phyloP scores from a whole-genome alignment of 2,888 invertebrate species.

The Philereme transversata region DNA sequence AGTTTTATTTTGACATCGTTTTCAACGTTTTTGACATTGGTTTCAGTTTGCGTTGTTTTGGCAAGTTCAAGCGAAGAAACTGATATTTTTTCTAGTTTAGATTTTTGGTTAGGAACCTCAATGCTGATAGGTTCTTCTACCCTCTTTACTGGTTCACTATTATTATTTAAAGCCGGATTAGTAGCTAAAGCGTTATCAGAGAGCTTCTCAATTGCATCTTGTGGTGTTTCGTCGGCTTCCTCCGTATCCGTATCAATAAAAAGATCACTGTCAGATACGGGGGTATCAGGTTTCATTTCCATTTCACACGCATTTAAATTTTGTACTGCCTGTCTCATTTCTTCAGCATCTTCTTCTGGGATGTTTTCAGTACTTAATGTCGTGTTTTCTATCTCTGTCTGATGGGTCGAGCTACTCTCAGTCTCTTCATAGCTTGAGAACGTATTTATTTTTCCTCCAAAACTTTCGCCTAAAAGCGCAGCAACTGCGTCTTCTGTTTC shows the following conservation, averaged over 20 bases:
- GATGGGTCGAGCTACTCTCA: constrained; percentile 65
- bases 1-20: constrained; percentile 64
- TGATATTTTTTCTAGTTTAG: constrained; percentile 19
- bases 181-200: constrained; percentile 70
- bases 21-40: constrained; percentile 55
- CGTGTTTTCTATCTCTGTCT: constrained; percentile 74
- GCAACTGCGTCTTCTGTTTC: constrained; percentile 97
- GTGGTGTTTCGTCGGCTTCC: constrained; percentile 85
- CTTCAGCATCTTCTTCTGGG: constrained; percentile 90
- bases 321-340: constrained; percentile 93
- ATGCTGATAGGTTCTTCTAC: constrained; percentile 54
- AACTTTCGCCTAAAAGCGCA: constrained; percentile 93
- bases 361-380: constrained; percentile 80
- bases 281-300: constrained; percentile 92
- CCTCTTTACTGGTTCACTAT: constrained; percentile 59
- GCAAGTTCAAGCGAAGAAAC: constrained; percentile 10
- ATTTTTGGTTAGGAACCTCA: constrained; percentile 19
- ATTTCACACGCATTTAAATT: constrained; percentile 89
- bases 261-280: constrained; percentile 92
- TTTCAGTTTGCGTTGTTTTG: constrained; percentile 49
- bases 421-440: constrained; percentile 84
- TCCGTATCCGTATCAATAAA: constrained; percentile 95
- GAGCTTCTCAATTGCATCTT: constrained; percentile 69
- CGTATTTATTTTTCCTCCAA: constrained; percentile 85
- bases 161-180: constrained; percentile 55